Conservation (phyloP, 1,140 invertebrate genomes). For the Macrobrachium nipponense region DNA sequence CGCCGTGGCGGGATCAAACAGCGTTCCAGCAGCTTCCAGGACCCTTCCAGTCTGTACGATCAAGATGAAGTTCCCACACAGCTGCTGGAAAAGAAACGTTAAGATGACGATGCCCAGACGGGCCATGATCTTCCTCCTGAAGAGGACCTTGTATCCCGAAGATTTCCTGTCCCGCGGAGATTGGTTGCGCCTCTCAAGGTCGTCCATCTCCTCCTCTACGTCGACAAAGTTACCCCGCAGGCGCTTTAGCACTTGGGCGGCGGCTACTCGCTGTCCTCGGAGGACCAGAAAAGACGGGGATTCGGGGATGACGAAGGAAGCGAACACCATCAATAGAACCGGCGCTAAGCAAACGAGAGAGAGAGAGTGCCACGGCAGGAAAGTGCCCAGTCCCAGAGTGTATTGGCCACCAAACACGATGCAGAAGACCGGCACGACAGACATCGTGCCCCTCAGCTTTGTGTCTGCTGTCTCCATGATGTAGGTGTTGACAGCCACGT, state of each 20-base stretch:
- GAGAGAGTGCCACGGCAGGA: background rate
- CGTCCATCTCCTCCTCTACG: slow-evolving; percentile 2
- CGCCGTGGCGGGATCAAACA: background rate
- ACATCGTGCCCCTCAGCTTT: background rate
- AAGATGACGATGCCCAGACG: background rate
- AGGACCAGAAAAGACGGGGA: background rate
- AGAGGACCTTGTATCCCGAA: background rate
- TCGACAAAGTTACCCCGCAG: background rate
- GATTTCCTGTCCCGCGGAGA: background rate
- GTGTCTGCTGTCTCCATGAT: background rate
- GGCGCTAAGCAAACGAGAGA: background rate
- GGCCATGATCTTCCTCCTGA: background rate
- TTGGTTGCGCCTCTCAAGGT: background rate
- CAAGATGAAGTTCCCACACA: background rate
- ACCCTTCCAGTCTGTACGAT: background rate
- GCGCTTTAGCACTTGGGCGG: background rate
- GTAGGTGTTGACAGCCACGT: background rate
- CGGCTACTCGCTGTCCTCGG: background rate
- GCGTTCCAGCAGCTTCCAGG: background rate
- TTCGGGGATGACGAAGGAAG: background rate
- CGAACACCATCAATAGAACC: background rate
- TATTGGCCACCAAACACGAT: background rate
- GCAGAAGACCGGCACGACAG: background rate
- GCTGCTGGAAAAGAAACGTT: background rate
- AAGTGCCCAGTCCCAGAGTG: background rate